Evolutionary conservation across 2,888 invertebrate species (phyloP).

Genomic region (Pristionchus exspectatus): DNA sequence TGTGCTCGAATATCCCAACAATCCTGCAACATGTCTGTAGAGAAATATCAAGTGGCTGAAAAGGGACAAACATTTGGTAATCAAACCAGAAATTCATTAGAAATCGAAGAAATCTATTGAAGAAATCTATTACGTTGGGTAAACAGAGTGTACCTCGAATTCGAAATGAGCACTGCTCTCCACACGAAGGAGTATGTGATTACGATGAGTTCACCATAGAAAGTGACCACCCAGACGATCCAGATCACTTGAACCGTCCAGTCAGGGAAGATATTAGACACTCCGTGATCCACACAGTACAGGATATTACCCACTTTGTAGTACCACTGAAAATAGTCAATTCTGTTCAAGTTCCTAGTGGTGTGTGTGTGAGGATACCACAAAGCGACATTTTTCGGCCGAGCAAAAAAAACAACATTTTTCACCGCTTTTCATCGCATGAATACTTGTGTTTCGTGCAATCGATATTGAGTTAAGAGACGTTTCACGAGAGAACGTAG

Average conservation of each 20-base stretch:
- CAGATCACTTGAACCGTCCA: conserved; percentile 6
- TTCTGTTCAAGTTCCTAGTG: no score
- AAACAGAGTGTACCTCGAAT: background rate
- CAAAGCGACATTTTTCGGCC: no score
- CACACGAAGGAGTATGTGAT: conserved; percentile 18
- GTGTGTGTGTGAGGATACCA: no score
- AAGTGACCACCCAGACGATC: background rate
- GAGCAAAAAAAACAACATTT: background rate
- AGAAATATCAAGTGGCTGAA: no score
- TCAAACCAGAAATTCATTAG: no score
- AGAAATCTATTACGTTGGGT: no score
- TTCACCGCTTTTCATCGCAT: background rate
- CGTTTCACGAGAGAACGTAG: no score
- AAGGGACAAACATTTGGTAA: no score
- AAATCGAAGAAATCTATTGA: background rate
- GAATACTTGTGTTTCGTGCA: no score
- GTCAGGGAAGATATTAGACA: background rate
- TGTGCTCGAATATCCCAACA: conserved; percentile 1
- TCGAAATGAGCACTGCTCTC: conserved; percentile 40
- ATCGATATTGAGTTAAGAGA: background rate
- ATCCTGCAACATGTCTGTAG: background rate
- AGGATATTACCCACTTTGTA: background rate
- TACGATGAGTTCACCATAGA: conserved; percentile 6
- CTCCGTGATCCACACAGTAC: conserved; percentile 4
- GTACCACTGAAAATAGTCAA: conserved; percentile 12